Percentiles rank a stretch among this genome's conserved stretches.
These are phyloP conservation scores for Drosophila oshimai DNA, from an alignment of 1,140 invertebrate species.

Conservation along the genomic window DNA sequence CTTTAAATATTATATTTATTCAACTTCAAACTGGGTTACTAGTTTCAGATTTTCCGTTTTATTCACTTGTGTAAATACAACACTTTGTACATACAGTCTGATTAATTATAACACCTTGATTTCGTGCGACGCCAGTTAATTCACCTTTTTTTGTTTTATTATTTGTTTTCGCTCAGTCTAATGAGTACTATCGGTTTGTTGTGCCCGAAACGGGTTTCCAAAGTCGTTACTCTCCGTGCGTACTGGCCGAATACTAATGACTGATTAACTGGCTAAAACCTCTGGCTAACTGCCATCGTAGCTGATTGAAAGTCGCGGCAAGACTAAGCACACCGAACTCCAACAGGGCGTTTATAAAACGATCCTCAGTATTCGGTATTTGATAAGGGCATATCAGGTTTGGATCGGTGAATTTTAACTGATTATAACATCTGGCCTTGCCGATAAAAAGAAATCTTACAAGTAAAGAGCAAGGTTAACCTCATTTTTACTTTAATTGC, in stretches of 20 bases:
- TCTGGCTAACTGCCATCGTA: constrained; percentile 44
- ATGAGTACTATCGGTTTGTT: constrained; percentile 6
- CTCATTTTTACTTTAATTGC: background rate
- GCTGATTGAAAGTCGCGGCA: constrained; percentile 32
- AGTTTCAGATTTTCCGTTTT: background rate
- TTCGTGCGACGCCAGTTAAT: constrained; percentile 30
- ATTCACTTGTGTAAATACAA: constrained; percentile 18
- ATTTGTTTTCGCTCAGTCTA: constrained; percentile 11
- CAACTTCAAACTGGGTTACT: background rate
- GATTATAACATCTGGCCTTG: background rate
- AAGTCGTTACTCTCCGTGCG: constrained; percentile 30
- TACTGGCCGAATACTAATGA: constrained; percentile 18
- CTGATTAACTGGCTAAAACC: constrained; percentile 6
- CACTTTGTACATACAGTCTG: background rate
- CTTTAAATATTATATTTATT: background rate
- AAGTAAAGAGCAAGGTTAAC: background rate
- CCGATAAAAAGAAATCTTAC: background rate
- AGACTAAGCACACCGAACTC: constrained; percentile 38
- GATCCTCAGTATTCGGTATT: background rate
- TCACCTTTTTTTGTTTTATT: constrained; percentile 52
- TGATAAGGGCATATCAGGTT: constrained; percentile 14
- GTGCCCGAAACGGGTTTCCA: constrained; percentile 45
- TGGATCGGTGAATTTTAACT: background rate
- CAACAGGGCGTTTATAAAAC: constrained; percentile 8
- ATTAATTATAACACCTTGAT: background rate